Percentiles rank a stretch among this genome's conserved stretches.
Conservation (phyloP, 2,113 vertebrate species). For the Lagopus leucura region DNA sequence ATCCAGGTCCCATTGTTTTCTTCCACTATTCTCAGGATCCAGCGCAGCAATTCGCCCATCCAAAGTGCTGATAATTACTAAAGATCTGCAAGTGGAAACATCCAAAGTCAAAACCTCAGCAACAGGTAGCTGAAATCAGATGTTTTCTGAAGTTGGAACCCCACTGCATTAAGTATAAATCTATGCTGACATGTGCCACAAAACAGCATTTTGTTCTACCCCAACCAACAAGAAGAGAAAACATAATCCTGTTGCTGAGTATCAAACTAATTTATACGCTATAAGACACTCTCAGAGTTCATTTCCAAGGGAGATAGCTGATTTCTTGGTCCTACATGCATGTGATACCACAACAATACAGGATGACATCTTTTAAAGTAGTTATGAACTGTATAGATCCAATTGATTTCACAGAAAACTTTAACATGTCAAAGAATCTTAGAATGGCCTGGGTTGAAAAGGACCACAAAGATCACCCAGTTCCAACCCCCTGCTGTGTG, state of each 20-base stretch:
- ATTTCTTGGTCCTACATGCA: background rate
- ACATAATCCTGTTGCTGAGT: background rate
- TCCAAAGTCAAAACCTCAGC: conserved; percentile 12
- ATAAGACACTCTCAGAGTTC: background rate
- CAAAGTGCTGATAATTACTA: conserved; percentile 97
- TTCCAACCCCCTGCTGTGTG: too few relatives aligned
- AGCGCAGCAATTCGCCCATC: conserved; percentile 94
- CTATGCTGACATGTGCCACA: background rate
- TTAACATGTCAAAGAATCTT: rapidly evolving
- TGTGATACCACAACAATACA: background rate
- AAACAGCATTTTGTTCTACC: background rate
- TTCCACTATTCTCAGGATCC: conserved; percentile 92
- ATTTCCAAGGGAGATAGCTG: background rate
- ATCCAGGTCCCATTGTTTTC: conserved; percentile 97
- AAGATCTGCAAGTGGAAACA: conserved; percentile 77
- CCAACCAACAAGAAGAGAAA: background rate
- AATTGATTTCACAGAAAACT: background rate
- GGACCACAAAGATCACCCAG: too few relatives aligned
- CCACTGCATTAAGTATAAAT: background rate
- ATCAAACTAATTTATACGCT: background rate
- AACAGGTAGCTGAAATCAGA: background rate
- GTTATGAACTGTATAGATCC: background rate
- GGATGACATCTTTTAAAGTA: background rate
- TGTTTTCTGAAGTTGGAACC: background rate
- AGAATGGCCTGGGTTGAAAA: too few relatives aligned